Base-by-base conservation (phyloP, 2,113 vertebrate genomes). In the Triplophysa rosa region DNA sequence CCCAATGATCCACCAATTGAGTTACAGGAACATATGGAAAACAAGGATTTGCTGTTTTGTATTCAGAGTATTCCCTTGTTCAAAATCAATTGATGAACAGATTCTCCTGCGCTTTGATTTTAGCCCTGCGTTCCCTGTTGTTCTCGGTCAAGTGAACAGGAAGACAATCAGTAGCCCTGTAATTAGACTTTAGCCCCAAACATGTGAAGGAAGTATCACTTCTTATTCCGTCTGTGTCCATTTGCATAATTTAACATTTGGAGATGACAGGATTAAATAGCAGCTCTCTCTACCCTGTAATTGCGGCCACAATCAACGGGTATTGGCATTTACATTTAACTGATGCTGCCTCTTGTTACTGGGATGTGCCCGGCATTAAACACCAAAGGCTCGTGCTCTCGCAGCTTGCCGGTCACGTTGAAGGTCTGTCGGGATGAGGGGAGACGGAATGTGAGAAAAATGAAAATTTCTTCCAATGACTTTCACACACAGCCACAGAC, bases 301-400 rank as follows among this genome's bases (percentile, higher is more conserved):
- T 85, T 81, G 24, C 37, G 16, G 56, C 40, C 33, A 37, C 71
- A 73, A 73, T 66, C 82, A 71, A 78, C 62, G 33, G 45, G 58
- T 26, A 29, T 33, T 85, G 84, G 78, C 84, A 85, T 85, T 87
- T 84, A 40, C 66, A 61, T 67, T 80, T 78, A 73, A 71, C 59
- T 8, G 40, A 29, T 37, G 80, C 56, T 82, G 71, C 61, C 78
- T 80, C 14, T 52, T 65, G 83, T 72, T 68, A 14, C 56, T 65
- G 24, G 23, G 78, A 86, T 83, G 83, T 67, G 81, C 37, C 52
- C 63, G 26, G 81, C 79, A 86, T 83, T 86, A 85, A 85, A 85
- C 80, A 80, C 67, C 45, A 65, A 78, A 61, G 54, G 10, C 74
- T 65, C 67, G 37, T 33, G 52, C 14, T 33, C 61, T 52, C 7